Conservation (phyloP, 1,140 invertebrate species). For the Psix sp. region DNA sequence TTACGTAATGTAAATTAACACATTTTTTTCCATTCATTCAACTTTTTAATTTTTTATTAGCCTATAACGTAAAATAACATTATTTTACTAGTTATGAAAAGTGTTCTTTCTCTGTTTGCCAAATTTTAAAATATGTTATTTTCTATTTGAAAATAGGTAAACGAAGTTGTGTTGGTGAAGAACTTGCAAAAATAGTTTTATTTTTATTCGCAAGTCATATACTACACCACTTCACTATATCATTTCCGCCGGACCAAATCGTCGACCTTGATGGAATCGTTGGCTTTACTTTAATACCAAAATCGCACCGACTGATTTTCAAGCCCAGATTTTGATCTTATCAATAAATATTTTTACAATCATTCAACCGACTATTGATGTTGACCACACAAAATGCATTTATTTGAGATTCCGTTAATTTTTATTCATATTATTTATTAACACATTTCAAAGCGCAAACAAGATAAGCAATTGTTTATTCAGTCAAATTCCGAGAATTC, state of each 20-base stretch:
- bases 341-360: conserved; percentile 2
- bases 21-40: too few species aligned
- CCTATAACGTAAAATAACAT: too few species aligned
- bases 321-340: conserved; percentile 54
- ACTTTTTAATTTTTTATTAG: too few species aligned
- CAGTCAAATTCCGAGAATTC: neutral
- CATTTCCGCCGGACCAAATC: conserved; percentile 64
- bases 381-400: neutral
- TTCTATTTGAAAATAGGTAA: conserved; percentile 80
- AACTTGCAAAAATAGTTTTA: conserved; percentile 86
- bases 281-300: conserved; percentile 85
- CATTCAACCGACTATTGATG: conserved; percentile 9
- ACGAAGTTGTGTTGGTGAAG: conserved; percentile 90
- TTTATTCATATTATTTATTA: neutral
- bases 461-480: conserved; percentile 4
- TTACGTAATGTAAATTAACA: too few species aligned
- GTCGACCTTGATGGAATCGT: conserved; percentile 80
- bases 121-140: conserved; percentile 2
- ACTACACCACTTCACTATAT: conserved; percentile 80
- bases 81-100: too few species aligned
- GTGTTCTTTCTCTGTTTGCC: too few species aligned
- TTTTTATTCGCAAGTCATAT: conserved; percentile 82
- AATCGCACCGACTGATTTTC: conserved; percentile 77
- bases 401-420: neutral
- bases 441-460: neutral